Evolutionary conservation across 1,140 invertebrate species (phyloP), one percentile per base, ranked within the genome.

Genomic region (Conus betulinus): DNA sequence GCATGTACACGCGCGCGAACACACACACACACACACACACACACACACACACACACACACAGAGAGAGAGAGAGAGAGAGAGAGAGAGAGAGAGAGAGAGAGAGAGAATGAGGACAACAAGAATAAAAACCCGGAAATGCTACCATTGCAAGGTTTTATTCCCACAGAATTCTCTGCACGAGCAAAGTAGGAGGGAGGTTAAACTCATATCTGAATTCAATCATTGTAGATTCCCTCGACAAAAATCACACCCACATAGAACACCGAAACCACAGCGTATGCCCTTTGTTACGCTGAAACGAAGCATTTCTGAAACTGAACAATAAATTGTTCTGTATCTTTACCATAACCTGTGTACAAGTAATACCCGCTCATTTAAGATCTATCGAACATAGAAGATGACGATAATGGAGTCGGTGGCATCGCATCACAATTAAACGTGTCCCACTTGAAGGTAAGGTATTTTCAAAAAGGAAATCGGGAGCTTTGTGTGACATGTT

Each of bases 341-440:
- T 39, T 39, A 39, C 39, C 39, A 39, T 39, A 39, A 39, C 39
- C 39, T 39, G 39, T 39, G 39, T 39, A 39, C 39, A 39, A 39
- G 39, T 39, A 39, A 39, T 39, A 39, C 39, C 39, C 39, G 3
- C 39, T 39, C 39, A 39, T 39, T 3, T 39, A 39, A 39, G 39
- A 39, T 39, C 39, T 39, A 39, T 39, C 0, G 3, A 39, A 39
- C 39, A 39, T 39, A 39, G 39, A 39, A 39, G 8, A 74, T n/a
- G 15, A 74, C 15, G 7, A 17, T 74, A 74, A 63, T 20, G 60
- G 17, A 20, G 7, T 78, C 27, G 76, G 76, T 78, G 76, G 76
- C 76, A 78, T 78, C 76, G 76, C 76, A 78, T 78, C 76, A 78
- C 76, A 78, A 78, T 39, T 78, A 78, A 78, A 39, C 25, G 25